Evolutionary conservation across 2,797 vertebrate genomes (phyloP).

Genomic region (Acanthornis magna): DNA sequence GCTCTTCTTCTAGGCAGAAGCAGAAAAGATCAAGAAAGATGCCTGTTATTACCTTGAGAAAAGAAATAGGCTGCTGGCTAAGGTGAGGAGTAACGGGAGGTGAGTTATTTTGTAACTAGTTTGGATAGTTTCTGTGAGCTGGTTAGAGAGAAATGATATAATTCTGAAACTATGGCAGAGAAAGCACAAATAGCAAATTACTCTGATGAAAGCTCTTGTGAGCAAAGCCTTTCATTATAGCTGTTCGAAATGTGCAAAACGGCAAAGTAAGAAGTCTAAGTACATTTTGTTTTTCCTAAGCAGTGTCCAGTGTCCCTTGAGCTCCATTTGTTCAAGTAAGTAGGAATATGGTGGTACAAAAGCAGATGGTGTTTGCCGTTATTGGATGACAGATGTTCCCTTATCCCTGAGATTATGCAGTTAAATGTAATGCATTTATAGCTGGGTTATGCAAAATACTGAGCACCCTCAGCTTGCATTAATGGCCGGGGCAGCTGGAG

Average conservation of each 20-base stretch:
- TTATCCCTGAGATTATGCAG: conserved; percentile 7
- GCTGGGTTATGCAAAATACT: neutral
- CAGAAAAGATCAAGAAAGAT: neutral
- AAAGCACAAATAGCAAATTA: neutral
- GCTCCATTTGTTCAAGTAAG: conserved; percentile 15
- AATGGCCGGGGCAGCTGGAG: neutral
- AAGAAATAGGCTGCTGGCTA: neutral
- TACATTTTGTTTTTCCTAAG: neutral
- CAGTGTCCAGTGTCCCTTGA: neutral
- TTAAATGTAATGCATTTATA: neutral
- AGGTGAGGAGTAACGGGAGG: neutral
- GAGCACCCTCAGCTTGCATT: neutral
- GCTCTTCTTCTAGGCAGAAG: neutral
- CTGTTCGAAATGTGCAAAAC: neutral
- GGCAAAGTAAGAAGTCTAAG: neutral
- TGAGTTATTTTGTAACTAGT: neutral
- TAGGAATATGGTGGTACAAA: conserved; percentile 4
- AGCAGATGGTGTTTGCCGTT: conserved; percentile 37
- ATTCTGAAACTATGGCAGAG: neutral
- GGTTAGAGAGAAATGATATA: neutral
- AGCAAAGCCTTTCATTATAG: neutral
- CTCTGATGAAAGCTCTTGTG: neutral
- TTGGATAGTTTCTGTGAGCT: neutral
- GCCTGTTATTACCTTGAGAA: neutral
- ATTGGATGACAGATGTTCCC: conserved; percentile 26